Evolutionary conservation across 2,888 invertebrate species (phyloP).

Genomic region (Drosophila merina): DNA sequence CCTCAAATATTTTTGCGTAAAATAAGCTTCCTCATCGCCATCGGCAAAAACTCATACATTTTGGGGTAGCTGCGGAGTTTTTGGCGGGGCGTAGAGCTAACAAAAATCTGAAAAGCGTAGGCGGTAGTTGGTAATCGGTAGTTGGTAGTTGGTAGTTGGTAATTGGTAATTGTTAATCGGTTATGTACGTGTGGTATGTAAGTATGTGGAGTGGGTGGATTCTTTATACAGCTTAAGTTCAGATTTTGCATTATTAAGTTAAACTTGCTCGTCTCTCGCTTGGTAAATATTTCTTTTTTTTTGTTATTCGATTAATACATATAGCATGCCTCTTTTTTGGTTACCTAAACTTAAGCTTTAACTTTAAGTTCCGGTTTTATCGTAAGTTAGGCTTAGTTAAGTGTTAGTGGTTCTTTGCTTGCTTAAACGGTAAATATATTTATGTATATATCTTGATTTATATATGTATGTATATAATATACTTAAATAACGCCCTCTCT

Average conservation of each 20-base stretch:
- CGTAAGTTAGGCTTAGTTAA: conserved; percentile 74
- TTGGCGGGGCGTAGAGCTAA: conserved; percentile 37
- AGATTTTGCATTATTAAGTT: conserved; percentile 50
- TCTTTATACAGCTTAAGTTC: conserved; percentile 62
- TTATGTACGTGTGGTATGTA: conserved; percentile 25
- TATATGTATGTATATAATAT: conserved; percentile 52
- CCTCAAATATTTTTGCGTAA: conserved; percentile 9
- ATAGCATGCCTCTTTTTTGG: conserved; percentile 47
- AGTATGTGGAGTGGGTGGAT: conserved; percentile 35
- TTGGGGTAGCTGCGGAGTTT: conserved; percentile 54
- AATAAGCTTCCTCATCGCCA: conserved; percentile 19
- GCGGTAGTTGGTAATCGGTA: conserved; percentile 15
- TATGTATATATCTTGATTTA: conserved; percentile 49
- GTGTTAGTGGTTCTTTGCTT: conserved; percentile 80
- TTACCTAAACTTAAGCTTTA: conserved; percentile 58
- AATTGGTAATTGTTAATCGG: conserved; percentile 10
- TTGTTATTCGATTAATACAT: conserved; percentile 60
- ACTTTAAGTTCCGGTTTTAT: conserved; percentile 60
- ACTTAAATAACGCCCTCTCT: conserved; percentile 62
- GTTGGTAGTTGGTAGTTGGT: conserved; percentile 6
- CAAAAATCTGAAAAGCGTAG: conserved; percentile 31
- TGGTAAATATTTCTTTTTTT: conserved; percentile 57
- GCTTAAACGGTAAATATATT: conserved; percentile 69
- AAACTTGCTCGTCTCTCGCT: conserved; percentile 57
- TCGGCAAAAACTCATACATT: conserved; percentile 54